Conservation (phyloP, 2,888 invertebrate species). For the Sepioteuthis lessoniana region DNA sequence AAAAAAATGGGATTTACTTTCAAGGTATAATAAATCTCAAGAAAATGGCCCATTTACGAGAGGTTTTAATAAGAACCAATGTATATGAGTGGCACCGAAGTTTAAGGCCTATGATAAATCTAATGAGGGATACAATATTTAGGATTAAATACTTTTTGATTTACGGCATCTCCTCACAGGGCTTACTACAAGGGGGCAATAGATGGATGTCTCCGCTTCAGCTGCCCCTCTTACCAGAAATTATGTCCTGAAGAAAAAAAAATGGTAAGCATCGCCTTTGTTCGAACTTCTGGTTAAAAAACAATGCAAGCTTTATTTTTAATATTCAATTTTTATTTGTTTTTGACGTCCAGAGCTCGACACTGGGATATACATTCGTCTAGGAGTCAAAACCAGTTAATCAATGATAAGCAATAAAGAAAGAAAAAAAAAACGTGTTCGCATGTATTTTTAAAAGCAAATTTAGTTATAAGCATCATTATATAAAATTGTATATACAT, state of each 20-base stretch:
- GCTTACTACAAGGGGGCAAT: background rate
- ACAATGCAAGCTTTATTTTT: background rate
- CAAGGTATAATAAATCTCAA: background rate
- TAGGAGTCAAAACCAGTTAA: background rate
- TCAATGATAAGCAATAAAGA: background rate
- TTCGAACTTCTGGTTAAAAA: background rate
- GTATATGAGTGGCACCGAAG: background rate
- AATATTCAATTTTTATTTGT: background rate
- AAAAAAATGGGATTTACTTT: conserved; percentile 33
- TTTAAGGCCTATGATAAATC: conserved; percentile 4
- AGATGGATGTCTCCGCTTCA: background rate
- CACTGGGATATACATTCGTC: background rate
- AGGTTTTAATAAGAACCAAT: background rate
- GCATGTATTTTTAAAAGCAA: too few relatives aligned
- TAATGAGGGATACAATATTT: conserved; percentile 33
- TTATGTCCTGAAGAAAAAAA: background rate
- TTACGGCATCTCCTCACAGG: background rate
- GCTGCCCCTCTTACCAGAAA: background rate
- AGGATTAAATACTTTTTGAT: background rate
- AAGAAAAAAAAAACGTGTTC: background rate
- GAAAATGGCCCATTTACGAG: background rate
- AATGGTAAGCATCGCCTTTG: background rate
- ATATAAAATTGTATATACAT: too few relatives aligned
- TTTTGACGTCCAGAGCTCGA: background rate
- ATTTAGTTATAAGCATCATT: background rate